Conservation (phyloP, 2,888 invertebrate genomes). For the Cenopis cana region DNA sequence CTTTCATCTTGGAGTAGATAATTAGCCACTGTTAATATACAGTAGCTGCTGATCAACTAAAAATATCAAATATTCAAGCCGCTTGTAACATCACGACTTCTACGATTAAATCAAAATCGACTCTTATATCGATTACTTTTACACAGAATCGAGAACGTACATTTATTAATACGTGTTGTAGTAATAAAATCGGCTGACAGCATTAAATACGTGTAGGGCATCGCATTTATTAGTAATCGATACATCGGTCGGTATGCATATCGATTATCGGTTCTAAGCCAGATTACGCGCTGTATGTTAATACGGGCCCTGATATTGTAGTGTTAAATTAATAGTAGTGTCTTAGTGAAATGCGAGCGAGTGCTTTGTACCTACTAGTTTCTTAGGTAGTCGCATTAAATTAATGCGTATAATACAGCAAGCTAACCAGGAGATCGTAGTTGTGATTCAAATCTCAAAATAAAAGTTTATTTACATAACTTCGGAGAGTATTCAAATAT, state of each 20-base stretch:
- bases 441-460: no score
- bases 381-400: not conserved
- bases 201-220: constrained; percentile 77
- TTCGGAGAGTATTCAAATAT: no score
- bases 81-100: constrained; percentile 34
- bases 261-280: constrained; percentile 72
- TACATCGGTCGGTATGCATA: constrained; percentile 68
- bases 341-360: constrained; percentile 31
- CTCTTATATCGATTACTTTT: constrained; percentile 64
- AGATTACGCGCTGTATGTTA: constrained; percentile 62
- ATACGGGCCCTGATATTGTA: constrained; percentile 44
- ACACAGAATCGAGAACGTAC: constrained; percentile 53
- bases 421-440: not conserved
- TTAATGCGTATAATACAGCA: not conserved
- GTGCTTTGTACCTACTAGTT: constrained; percentile 27
- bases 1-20: not conserved
- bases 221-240: constrained; percentile 81
- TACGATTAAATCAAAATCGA: constrained; percentile 62
- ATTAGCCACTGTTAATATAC: not conserved
- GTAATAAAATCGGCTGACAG: constrained; percentile 73
- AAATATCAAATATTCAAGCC: constrained; percentile 22
- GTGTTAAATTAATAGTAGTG: constrained; percentile 30
- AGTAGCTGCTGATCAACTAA: constrained; percentile 10
- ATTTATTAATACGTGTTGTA: constrained; percentile 66
- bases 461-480: no score